Evolutionary conservation across 2,113 vertebrate species (phyloP), one percentile per base, ranked within the genome.

Genomic region (Coregonus clupeaformis): DNA sequence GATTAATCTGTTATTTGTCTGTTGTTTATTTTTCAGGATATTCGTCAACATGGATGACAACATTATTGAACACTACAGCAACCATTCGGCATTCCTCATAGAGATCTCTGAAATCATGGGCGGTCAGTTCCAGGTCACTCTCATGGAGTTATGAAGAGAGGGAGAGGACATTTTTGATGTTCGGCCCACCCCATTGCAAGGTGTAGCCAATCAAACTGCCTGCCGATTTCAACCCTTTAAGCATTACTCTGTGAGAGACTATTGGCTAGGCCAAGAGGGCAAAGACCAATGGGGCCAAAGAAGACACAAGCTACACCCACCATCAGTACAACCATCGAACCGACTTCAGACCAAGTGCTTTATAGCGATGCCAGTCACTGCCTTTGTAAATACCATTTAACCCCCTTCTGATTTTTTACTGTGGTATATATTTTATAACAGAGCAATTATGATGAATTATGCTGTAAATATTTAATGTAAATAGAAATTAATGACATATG

Each of bases 21-120:
- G 1, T 77, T 52, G 1, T 77, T 52, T 52, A 5, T 18, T 62
- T 18, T 65, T 1, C 55, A 99, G 98, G 77, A 99, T 99, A 80
- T 91, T 95, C 32, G 94, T 99, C 78, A 97, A 99, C 91, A 99
- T 99, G 97, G 98, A 99, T 69, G 94, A 99, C 90, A 99, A 97
- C 92, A 99, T 99, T 82, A 93, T 99, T 3, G 94, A 97, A 89
- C 98, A 99, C 85, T 99, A 99, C 86, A 98, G 95, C 93, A 98
- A 99, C 91, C 97, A 98, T 16, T 93, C 95, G 0, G 96, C 98
- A 80, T 99, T 99, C 80, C 94, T 97, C 62, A 93, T 99, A 36
- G 96, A 98, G 79, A 76, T 97, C 84, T 93, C 93, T 0, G 96
- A 99, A 77, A 73, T 88, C 2, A 91, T 90, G 16, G 5, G 59